A percentile compares a stretch with the other conserved stretches of the same genome.
These are phyloP conservation scores for Eupithecia inturbata DNA, from an alignment of 2,888 invertebrate species.

Conservation along the genomic window DNA sequence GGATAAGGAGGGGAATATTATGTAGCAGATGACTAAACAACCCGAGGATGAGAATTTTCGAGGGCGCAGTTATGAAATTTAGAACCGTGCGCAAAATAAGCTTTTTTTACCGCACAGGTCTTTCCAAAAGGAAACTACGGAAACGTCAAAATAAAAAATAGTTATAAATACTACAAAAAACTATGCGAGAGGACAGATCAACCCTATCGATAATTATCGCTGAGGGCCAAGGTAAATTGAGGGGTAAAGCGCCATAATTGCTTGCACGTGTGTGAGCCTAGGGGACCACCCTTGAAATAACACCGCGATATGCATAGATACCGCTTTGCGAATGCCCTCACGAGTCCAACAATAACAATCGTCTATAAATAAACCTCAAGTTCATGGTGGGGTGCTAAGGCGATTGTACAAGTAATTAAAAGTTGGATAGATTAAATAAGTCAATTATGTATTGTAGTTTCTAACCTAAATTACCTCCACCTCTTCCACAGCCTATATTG, in stretches of 20 bases:
- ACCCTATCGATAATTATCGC: constrained; percentile 63
- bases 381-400: constrained; percentile 40
- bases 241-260: constrained; percentile 69
- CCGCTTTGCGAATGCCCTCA: constrained; percentile 68
- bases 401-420: constrained; percentile 45
- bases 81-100: no score
- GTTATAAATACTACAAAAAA: constrained; percentile 49
- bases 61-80: no score
- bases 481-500: no score
- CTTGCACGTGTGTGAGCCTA: constrained; percentile 69
- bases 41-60: no score
- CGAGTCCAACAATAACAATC: constrained; percentile 65
- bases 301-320: constrained; percentile 63
- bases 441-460: no score
- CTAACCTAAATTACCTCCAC: no score
- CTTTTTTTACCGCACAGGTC: no score
- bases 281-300: constrained; percentile 51
- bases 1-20: no score
- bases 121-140: no score
- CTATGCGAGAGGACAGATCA: constrained; percentile 66
- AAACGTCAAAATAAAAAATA: background rate
- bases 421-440: constrained; percentile 22
- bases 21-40: no score
- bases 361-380: constrained; percentile 76
- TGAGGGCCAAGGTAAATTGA: constrained; percentile 30